These are phyloP conservation scores for Hippocampus guttulatus DNA, from an alignment of 2,113 vertebrate genomes.

Conservation along the genomic window DNA sequence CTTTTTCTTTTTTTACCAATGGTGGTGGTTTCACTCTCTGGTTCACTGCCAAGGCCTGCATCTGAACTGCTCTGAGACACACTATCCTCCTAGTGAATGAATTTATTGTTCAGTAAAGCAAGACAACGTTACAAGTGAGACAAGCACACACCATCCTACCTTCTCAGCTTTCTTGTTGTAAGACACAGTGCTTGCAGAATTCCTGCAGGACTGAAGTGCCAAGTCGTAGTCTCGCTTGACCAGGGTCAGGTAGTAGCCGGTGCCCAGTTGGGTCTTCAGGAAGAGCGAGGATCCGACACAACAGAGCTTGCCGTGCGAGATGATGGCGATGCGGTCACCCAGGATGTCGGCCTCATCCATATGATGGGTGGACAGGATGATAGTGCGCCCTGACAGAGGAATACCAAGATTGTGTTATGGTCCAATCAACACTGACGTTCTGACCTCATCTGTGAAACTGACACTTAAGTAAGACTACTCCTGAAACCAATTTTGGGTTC, in stretches of 20 bases:
- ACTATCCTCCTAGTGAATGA: slow-evolving; percentile 83
- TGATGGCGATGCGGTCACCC: slow-evolving; percentile 94
- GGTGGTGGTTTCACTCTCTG: slow-evolving; percentile 96
- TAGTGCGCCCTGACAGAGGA: slow-evolving; percentile 82
- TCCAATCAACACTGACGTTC: not conserved
- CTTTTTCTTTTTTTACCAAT: slow-evolving; percentile 76
- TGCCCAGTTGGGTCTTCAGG: slow-evolving; percentile 93
- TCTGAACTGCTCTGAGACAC: slow-evolving; percentile 97
- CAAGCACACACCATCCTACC: slow-evolving; percentile 26
- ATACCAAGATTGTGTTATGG: not conserved
- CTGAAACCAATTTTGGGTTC: not conserved
- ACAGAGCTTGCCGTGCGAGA: slow-evolving; percentile 94
- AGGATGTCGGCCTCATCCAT: slow-evolving; percentile 98
- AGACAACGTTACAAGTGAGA: not conserved
- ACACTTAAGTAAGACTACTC: not conserved
- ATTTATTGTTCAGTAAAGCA: not conserved
- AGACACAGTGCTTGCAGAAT: slow-evolving; percentile 91
- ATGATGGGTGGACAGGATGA: slow-evolving; percentile 96
- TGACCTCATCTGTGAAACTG: not conserved
- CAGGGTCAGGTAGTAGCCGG: slow-evolving; percentile 94
- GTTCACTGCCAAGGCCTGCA: slow-evolving; percentile 95
- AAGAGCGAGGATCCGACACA: slow-evolving; percentile 95
- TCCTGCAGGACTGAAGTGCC: slow-evolving; percentile 88
- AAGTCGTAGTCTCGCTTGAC: slow-evolving; percentile 94
- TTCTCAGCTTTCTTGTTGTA: slow-evolving; percentile 84